phyloP scores from a whole-genome alignment of 37 sponge, comb jelly and placozoan species.

The Spongilla lacustris region DNA sequence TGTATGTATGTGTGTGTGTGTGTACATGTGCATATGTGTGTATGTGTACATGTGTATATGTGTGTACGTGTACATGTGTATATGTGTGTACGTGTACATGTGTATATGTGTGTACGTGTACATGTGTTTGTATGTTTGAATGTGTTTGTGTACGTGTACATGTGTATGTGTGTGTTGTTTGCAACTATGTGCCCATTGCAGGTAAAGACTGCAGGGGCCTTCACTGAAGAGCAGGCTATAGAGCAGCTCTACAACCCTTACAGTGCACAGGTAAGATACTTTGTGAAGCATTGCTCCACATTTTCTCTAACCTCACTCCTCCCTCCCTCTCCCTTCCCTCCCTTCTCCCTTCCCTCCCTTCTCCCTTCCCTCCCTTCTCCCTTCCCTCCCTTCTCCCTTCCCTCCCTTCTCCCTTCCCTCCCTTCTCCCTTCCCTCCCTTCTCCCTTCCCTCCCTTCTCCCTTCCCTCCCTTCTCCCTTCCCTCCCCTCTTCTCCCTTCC shows the following conservation, averaged over 20 bases:
- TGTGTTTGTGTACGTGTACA: background rate
- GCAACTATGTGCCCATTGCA: background rate
- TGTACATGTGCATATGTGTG: background rate
- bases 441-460: background rate
- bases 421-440: background rate
- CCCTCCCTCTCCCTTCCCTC: background rate
- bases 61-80: background rate
- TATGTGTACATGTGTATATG: background rate
- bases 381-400: too few species aligned
- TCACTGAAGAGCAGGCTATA: background rate
- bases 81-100: background rate
- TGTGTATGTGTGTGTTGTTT: background rate
- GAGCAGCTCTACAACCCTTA: background rate
- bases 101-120: background rate
- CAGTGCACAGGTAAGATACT: background rate
- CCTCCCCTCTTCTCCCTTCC: background rate
- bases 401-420: background rate
- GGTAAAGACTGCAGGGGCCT: background rate
- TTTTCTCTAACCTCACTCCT: background rate
- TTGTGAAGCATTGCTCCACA: background rate
- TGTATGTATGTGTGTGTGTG: background rate
- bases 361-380: background rate
- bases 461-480: background rate
- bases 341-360: background rate
- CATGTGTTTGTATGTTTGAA: background rate